Evolutionary conservation across 2,113 vertebrate species (phyloP).

Genomic region (Pelodiscus sinensis): DNA sequence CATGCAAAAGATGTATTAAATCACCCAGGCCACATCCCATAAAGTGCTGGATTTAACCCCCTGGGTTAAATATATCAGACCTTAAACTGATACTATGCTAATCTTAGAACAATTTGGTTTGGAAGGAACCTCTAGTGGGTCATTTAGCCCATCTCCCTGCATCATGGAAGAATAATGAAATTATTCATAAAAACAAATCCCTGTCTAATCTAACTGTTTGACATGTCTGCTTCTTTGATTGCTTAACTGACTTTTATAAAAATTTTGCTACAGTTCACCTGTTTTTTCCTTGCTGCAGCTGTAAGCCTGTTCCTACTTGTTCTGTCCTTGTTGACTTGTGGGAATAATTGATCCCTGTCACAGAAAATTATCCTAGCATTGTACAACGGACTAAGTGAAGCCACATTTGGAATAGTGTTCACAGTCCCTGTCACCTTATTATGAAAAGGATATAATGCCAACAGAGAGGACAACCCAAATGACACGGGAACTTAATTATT

Average conservation of each 20-base stretch:
- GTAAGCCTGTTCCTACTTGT: not conserved
- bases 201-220: not conserved
- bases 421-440: not conserved
- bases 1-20: not conserved
- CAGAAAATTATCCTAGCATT: constrained; percentile 18
- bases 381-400: not conserved
- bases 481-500: constrained; percentile 57
- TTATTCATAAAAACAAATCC: constrained; percentile 15
- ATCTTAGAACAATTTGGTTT: constrained; percentile 4
- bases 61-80: not conserved
- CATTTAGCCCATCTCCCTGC: not conserved
- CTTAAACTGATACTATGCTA: constrained; percentile 17
- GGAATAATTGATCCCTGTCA: not conserved
- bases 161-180: constrained; percentile 35
- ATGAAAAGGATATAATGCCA: constrained; percentile 24
- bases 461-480: not conserved
- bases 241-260: not conserved
- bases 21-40: not conserved
- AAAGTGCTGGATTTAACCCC: not conserved
- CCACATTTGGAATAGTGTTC: not conserved
- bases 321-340: not conserved
- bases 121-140: constrained; percentile 9
- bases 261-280: not conserved
- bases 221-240: not conserved
- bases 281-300: constrained; percentile 12